A percentile compares a stretch with the other conserved stretches of the same genome.
phyloP scores from a whole-genome alignment of 1,140 invertebrate genomes.

The Trichonephila clavata region DNA sequence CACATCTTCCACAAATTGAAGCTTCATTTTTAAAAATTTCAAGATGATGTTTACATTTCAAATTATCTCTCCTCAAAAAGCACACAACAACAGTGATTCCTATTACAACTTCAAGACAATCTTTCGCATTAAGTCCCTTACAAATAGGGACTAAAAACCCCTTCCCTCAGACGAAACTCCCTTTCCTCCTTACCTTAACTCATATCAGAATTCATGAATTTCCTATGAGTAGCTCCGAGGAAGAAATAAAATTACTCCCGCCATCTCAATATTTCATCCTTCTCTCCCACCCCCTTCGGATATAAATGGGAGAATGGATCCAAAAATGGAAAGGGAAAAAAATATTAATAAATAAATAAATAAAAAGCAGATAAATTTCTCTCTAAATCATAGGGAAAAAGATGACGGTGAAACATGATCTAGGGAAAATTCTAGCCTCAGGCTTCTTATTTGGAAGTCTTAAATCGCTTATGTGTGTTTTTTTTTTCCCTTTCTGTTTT shows the following conservation, averaged over 20 bases:
- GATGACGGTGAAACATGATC: slow-evolving; percentile 62
- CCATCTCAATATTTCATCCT: background rate
- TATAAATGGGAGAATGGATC: background rate
- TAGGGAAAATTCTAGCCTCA: slow-evolving; percentile 39
- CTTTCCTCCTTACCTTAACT: background rate
- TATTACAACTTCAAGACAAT: background rate
- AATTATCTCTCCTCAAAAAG: background rate
- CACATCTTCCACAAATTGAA: background rate
- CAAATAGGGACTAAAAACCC: background rate
- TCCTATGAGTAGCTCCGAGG: slow-evolving; percentile 49
- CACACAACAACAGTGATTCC: background rate
- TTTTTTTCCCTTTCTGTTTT: background rate
- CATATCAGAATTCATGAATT: slow-evolving; percentile 49
- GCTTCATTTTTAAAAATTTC: background rate
- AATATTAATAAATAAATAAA: slow-evolving; percentile 42
- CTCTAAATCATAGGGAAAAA: slow-evolving; percentile 56
- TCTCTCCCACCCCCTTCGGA: background rate
- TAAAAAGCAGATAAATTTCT: slow-evolving; percentile 34
- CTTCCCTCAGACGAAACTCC: background rate
- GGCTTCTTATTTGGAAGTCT: slow-evolving; percentile 49
- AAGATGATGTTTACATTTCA: background rate
- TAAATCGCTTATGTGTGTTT: background rate
- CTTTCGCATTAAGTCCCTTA: background rate
- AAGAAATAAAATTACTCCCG: slow-evolving; percentile 56
- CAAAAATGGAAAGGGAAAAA: background rate